Percentiles rank a stretch among this genome's conserved stretches.
phyloP scores from a whole-genome alignment of 2,888 invertebrate species.

The Peribatodes rhomboidaria region DNA sequence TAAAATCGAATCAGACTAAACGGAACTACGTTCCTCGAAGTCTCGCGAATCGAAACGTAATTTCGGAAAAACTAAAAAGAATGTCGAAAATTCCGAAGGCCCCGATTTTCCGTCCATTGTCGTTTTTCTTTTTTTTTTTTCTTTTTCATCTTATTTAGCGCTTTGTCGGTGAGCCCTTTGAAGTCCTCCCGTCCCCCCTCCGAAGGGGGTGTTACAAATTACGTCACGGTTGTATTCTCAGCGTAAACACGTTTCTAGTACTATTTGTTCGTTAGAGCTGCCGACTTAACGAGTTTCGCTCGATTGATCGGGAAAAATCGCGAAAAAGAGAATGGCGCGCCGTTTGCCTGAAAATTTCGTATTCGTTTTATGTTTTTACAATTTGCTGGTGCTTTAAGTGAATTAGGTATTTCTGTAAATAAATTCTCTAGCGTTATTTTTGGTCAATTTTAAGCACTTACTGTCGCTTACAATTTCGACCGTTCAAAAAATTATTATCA shows the following conservation, averaged over 20 bases:
- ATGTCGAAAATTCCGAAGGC: slow-evolving; percentile 73
- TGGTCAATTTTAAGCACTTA: not conserved
- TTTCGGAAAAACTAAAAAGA: slow-evolving; percentile 72
- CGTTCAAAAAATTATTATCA: no score
- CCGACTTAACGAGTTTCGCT: slow-evolving; percentile 48
- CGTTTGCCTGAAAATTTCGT: slow-evolving; percentile 7
- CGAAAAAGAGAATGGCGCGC: slow-evolving; percentile 21
- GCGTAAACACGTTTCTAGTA: slow-evolving; percentile 74
- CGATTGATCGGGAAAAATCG: slow-evolving; percentile 41
- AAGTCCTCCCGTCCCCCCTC: slow-evolving; percentile 68
- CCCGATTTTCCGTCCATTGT: slow-evolving; percentile 83
- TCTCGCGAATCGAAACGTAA: slow-evolving; percentile 58
- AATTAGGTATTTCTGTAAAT: slow-evolving; percentile 1
- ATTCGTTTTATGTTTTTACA: slow-evolving; percentile 12
- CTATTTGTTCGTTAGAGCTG: slow-evolving; percentile 60
- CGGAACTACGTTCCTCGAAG: slow-evolving; percentile 46
- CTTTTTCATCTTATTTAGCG: slow-evolving; percentile 86
- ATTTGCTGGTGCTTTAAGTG: slow-evolving; percentile 1
- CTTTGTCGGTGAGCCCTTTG: slow-evolving; percentile 85
- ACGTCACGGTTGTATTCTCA: slow-evolving; percentile 78
- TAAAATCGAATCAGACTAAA: slow-evolving; percentile 55
- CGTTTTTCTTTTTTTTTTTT: slow-evolving; percentile 81
- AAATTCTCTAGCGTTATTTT: no score
- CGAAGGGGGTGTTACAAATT: slow-evolving; percentile 79
- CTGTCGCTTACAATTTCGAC: not conserved